Conservation (phyloP, 2,797 vertebrate genomes). For the Otus scops region DNA sequence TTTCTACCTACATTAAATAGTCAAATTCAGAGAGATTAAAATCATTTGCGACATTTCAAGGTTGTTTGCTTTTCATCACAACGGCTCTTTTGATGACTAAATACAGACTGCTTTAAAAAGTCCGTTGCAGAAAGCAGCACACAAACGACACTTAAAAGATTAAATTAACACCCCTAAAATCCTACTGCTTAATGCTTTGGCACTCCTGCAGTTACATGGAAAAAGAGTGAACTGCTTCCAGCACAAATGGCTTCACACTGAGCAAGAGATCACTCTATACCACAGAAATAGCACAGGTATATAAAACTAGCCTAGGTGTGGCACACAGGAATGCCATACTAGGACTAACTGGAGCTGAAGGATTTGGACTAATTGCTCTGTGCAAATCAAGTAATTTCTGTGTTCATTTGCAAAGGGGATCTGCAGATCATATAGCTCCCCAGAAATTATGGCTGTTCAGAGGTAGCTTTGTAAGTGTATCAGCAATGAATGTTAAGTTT, state of each 20-base stretch:
- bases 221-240: neutral
- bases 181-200: neutral
- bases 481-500: neutral
- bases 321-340: too few relatives aligned
- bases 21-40: neutral
- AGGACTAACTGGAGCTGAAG: neutral
- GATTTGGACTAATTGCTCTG: neutral
- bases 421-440: neutral
- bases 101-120: neutral
- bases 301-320: neutral
- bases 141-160: neutral
- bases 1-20: neutral
- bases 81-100: neutral
- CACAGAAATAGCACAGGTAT: neutral
- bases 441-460: neutral
- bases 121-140: neutral
- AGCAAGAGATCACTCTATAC: neutral
- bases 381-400: fast-evolving
- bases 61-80: neutral
- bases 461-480: neutral
- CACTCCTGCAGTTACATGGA: neutral
- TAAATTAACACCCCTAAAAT: neutral
- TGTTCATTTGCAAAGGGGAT: neutral
- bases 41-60: neutral
- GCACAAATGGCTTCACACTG: neutral